These are phyloP conservation scores for Lytechinus pictus DNA, from an alignment of 35 echinoderm and acorn worm species.

Conservation along the genomic window DNA sequence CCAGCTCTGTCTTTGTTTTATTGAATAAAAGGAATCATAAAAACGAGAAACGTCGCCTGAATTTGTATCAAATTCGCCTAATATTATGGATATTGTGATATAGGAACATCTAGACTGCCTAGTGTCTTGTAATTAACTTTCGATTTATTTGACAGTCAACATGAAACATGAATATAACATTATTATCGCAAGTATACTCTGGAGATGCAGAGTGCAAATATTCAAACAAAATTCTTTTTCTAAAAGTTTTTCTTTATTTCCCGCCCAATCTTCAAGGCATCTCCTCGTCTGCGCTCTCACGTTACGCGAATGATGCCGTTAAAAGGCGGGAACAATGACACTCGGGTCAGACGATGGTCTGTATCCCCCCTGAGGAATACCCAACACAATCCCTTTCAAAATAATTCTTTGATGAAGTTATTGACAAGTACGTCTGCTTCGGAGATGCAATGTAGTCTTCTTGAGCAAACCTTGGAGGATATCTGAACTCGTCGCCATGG, in stretches of 20 bases:
- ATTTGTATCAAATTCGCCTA: too few species aligned
- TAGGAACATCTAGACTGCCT: too few species aligned
- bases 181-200: neutral
- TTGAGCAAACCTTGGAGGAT: constrained; percentile 11
- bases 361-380: neutral
- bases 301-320: constrained; percentile 4
- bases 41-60: too few species aligned
- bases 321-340: constrained; percentile 38
- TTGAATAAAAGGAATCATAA: too few species aligned
- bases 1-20: too few species aligned
- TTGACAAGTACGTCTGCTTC: neutral
- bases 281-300: constrained; percentile 4
- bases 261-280: neutral
- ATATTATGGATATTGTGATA: too few species aligned
- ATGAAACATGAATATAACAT: neutral
- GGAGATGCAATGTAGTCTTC: neutral
- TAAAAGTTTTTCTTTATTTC: neutral
- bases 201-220: neutral
- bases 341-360: neutral
- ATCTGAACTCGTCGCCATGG: neutral
- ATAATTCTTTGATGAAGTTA: neutral
- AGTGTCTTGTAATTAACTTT: too few species aligned
- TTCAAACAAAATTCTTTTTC: neutral
- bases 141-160: too few species aligned
- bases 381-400: constrained; percentile 13